A percentile compares a stretch with the other conserved stretches of the same genome.
These are phyloP conservation scores for Zonotrichia leucophrys DNA, from an alignment of 2,113 vertebrate species.

Conservation along the genomic window DNA sequence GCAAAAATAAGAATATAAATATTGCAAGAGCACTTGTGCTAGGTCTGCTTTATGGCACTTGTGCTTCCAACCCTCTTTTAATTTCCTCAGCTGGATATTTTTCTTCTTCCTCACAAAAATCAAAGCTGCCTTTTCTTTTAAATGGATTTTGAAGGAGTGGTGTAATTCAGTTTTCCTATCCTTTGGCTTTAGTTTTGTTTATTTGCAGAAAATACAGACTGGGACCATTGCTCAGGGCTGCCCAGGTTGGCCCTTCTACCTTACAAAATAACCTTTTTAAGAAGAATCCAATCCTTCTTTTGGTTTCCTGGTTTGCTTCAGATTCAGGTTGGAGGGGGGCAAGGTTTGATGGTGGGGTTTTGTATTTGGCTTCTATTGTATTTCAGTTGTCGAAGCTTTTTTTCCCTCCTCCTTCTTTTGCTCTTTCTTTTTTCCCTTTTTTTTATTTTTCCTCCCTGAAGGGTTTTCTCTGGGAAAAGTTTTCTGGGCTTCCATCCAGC, in stretches of 20 bases:
- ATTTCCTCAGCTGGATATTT: conserved; percentile 8
- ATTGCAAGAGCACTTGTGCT: not conserved
- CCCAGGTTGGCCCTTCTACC: not conserved
- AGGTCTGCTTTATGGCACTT: not conserved
- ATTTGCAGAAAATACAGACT: not conserved
- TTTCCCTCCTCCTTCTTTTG: not conserved
- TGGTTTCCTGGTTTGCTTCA: not conserved
- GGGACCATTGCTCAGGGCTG: not conserved
- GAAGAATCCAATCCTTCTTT: not conserved
- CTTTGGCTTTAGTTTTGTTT: not conserved
- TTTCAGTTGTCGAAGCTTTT: not conserved
- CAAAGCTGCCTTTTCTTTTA: conserved; percentile 15
- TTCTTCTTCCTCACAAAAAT: conserved; percentile 16
- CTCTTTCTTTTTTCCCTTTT: not conserved
- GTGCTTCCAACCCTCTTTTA: conserved; percentile 22
- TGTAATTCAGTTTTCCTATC: not conserved
- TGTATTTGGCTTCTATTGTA: not conserved
- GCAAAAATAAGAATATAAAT: not conserved
- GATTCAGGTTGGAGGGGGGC: not conserved
- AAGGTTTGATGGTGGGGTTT: not conserved
- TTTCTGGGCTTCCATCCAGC: conserved; percentile 59
- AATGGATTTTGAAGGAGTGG: not conserved
- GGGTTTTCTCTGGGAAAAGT: conserved; percentile 65
- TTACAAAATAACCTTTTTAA: conserved; percentile 7
- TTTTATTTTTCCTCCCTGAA: not conserved